Evolutionary conservation across 2,888 invertebrate genomes (phyloP).

Genomic region (Melikaiella ostensackeni): DNA sequence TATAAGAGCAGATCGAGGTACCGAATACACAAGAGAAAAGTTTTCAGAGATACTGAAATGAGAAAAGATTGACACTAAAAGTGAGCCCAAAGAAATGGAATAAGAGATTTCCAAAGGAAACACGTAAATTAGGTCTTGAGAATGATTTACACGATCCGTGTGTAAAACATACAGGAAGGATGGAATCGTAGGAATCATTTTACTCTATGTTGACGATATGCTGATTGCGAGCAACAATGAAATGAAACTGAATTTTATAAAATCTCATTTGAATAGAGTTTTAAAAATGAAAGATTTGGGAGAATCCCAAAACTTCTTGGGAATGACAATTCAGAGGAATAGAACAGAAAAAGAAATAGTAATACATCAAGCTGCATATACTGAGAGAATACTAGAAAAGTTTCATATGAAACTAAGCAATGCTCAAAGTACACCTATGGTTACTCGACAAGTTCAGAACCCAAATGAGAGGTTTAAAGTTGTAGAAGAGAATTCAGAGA

Average conservation of each 20-base stretch:
- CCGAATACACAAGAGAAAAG: slow-evolving; percentile 53
- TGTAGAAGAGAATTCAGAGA: neutral
- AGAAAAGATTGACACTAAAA: slow-evolving; percentile 46
- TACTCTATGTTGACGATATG: slow-evolving; percentile 47
- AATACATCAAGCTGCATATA: slow-evolving; percentile 45
- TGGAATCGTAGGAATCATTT: slow-evolving; percentile 45
- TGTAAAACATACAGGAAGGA: slow-evolving; percentile 45
- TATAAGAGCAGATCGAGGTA: slow-evolving; percentile 54
- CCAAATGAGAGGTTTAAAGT: slow-evolving; percentile 7
- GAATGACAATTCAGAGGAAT: no score
- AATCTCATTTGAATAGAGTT: slow-evolving; percentile 41
- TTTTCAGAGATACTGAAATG: slow-evolving; percentile 51
- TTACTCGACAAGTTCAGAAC: slow-evolving; percentile 44
- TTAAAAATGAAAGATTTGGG: slow-evolving; percentile 56
- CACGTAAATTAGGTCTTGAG: slow-evolving; percentile 45
- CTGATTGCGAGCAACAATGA: slow-evolving; percentile 48
- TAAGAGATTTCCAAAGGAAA: slow-evolving; percentile 47
- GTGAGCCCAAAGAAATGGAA: slow-evolving; percentile 49
- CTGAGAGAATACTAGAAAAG: slow-evolving; percentile 47
- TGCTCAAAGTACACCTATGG: neutral
- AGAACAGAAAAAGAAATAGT: slow-evolving; percentile 40
- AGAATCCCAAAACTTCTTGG: slow-evolving; percentile 41
- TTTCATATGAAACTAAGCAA: slow-evolving; percentile 49
- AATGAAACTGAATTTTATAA: slow-evolving; percentile 47
- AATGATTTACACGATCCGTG: slow-evolving; percentile 50